Base-by-base conservation (phyloP, 1,140 invertebrate genomes). In the Heliconius nattereri region DNA sequence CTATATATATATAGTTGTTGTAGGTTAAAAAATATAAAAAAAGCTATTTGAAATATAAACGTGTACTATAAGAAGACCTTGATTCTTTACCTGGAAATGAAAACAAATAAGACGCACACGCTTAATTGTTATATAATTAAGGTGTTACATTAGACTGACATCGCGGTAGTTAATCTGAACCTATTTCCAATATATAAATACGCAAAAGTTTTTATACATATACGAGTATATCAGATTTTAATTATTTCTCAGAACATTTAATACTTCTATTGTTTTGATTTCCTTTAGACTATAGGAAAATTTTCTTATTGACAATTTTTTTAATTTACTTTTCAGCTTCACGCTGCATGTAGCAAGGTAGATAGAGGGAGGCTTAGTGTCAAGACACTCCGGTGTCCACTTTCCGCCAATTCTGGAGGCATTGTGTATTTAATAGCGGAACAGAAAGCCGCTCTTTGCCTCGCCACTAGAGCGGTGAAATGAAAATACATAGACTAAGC, bases 211-310 rank as follows among this genome's bases (percentile, higher is more conserved):
- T 35, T 26, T 16, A 72, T 35, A 35, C 26, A 72, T 37, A 37
- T 29, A 71, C 20, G 26, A 23, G 32, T 32, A 32, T 29, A 37
- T 72, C n/a, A 9, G 32, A 20, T 29, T 37, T 72, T 35, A 19
- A 72, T 72, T 72, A 72, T 77, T 77, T 77, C 75, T 77, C 9
- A n/a, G 75, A 77, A 77, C 8, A 37, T 7, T 40, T 52, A 26
- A 57, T 77, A 40, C 7, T 19, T 32, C 20, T 71, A 26, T 77
- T 72, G 71, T 72, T 37, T 32, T 72, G n/a, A 72, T 72, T 72
- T 72, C 35, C 29, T 20, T n/a, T 72, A 20, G 35, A 37, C 11
- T 72, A 23, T 11, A 77, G 66, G 66, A 77, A 77, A 71, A 71
- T 71, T 60, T 77, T n/a, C n/a, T 77, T 66, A 66, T 45, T 16